Evolutionary conservation across 37 sponge, comb jelly and placozoan species (phyloP).

Genomic region (Eunapius fragilis): DNA sequence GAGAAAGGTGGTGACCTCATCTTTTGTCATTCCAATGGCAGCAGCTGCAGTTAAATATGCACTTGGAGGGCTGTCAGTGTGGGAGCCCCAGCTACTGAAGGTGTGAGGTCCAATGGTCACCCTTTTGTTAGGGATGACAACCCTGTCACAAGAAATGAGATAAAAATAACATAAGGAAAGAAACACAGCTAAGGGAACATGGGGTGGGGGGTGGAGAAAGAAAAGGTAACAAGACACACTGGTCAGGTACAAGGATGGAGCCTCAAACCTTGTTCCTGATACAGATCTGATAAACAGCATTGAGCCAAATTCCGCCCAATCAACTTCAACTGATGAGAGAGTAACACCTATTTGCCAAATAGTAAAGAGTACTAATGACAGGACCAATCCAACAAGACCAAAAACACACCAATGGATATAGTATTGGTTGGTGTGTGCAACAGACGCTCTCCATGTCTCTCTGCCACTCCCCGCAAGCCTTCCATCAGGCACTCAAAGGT

Average conservation of each 20-base stretch:
- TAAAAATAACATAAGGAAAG: not conserved
- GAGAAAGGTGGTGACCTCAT: slow-evolving; percentile 80
- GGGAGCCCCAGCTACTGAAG: slow-evolving; percentile 90
- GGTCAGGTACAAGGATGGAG: not conserved
- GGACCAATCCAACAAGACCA: not conserved
- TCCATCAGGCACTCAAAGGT: slow-evolving; percentile 67
- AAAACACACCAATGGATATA: slow-evolving; percentile 87
- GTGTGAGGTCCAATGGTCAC: slow-evolving; percentile 86
- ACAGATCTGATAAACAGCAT: slow-evolving; percentile 88
- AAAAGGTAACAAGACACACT: not conserved
- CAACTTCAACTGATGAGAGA: not conserved
- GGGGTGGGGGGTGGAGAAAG: not conserved
- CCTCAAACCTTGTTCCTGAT: slow-evolving; percentile 88
- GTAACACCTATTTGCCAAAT: not conserved
- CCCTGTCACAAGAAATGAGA: slow-evolving; percentile 46
- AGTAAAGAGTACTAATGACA: no score
- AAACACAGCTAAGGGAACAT: not conserved
- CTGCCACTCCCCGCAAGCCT: slow-evolving; percentile 63
- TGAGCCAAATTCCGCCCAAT: slow-evolving; percentile 84
- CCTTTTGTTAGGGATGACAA: slow-evolving; percentile 58
- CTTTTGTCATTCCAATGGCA: slow-evolving; percentile 87
- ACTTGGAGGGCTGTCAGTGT: slow-evolving; percentile 73
- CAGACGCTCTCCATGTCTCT: slow-evolving; percentile 72
- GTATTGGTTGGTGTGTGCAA: slow-evolving; percentile 85
- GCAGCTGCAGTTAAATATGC: slow-evolving; percentile 97